Percentiles rank a stretch among this genome's conserved stretches.
phyloP scores from a whole-genome alignment of 2,113 vertebrate species.

The Choloepus hoffmanni region DNA sequence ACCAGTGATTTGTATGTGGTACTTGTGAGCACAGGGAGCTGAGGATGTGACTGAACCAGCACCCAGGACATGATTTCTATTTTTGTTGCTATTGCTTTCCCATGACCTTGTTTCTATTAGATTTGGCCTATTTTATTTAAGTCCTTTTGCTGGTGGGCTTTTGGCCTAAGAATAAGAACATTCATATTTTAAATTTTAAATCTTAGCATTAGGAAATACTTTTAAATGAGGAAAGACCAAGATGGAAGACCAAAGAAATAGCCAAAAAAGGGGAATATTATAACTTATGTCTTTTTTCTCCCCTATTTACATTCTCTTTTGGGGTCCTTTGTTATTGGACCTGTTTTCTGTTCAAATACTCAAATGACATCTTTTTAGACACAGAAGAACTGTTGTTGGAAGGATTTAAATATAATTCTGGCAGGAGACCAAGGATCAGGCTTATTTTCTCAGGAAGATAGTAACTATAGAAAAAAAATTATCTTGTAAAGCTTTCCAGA shows the following conservation, averaged over 20 bases:
- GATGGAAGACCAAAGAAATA: background rate
- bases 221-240: slow-evolving; percentile 35
- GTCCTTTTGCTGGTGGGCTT: background rate
- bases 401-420: slow-evolving; percentile 64
- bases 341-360: slow-evolving; percentile 58
- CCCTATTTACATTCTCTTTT: slow-evolving; percentile 35
- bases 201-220: slow-evolving; percentile 53
- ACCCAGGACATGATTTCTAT: slow-evolving; percentile 23
- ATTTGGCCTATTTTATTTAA: slow-evolving; percentile 52
- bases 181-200: background rate
- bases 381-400: slow-evolving; percentile 56
- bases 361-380: slow-evolving; percentile 63
- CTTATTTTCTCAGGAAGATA: slow-evolving; percentile 54
- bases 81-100: slow-evolving; percentile 54
- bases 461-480: slow-evolving; percentile 12
- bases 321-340: slow-evolving; percentile 44
- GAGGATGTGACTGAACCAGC: background rate
- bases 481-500: background rate
- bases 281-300: slow-evolving; percentile 27
- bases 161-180: slow-evolving; percentile 47
- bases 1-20: background rate
- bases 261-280: slow-evolving; percentile 29
- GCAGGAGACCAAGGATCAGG: slow-evolving; percentile 53
- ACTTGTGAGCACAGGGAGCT: background rate
- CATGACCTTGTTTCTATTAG: slow-evolving; percentile 43